Conservation (phyloP, 1,140 invertebrate species). For the Heliothis virescens region DNA sequence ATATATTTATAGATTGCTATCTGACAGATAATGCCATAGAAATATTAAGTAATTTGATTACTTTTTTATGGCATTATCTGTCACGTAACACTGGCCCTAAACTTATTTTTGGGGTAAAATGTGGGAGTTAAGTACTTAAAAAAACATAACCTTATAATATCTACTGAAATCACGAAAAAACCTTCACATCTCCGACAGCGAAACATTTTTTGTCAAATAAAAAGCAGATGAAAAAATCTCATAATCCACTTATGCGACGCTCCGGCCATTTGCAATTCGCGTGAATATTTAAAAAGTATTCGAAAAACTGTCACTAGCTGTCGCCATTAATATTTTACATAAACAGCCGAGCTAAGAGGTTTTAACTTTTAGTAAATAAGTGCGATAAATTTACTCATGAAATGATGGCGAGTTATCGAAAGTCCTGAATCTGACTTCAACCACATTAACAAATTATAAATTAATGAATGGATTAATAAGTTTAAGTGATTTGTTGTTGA, state of each 20-base stretch:
- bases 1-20: too few species aligned
- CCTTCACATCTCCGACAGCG: not conserved
- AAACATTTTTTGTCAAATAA: constrained; percentile 6
- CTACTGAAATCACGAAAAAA: not conserved
- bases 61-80: too few species aligned
- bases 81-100: too few species aligned
- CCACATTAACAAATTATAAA: not conserved
- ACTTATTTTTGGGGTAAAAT: too few species aligned
- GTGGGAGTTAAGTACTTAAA: too few species aligned
- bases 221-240: constrained; percentile 11
- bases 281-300: constrained; percentile 46
- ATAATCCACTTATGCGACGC: constrained; percentile 29
- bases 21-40: too few species aligned
- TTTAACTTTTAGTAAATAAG: not conserved
- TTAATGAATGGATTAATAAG: not conserved
- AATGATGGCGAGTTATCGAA: not conserved
- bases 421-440: not conserved
- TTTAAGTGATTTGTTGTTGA: too few species aligned
- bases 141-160: not conserved
- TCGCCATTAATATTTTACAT: constrained; percentile 36
- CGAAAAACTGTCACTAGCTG: constrained; percentile 37
- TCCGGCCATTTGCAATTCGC: constrained; percentile 12
- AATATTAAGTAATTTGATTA: too few species aligned
- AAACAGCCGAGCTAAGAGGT: constrained; percentile 34
- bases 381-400: not conserved